phyloP scores from a whole-genome alignment of 1,140 invertebrate genomes.

The Cardiocondyla obscurior region DNA sequence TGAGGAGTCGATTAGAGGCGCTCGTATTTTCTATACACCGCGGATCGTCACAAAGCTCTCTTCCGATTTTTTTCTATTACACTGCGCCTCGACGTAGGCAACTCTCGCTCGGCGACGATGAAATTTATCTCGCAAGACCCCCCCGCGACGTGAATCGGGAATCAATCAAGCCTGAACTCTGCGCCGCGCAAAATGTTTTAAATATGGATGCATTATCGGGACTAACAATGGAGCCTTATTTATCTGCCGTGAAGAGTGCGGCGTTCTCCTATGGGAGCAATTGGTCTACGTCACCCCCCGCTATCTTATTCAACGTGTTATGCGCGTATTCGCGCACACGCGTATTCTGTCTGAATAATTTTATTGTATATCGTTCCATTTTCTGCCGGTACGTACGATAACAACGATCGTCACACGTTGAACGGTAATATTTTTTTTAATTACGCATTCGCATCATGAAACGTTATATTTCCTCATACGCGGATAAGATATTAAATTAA shows the following conservation, averaged over 20 bases:
- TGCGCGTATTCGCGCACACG: neutral
- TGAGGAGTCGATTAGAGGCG: constrained; percentile 54
- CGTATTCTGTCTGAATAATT: constrained; percentile 19
- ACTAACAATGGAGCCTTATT: neutral
- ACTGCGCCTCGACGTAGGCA: neutral
- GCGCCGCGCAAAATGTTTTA: neutral
- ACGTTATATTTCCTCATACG: neutral
- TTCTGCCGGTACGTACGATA: no score
- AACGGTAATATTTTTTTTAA: neutral
- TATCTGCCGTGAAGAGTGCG: neutral
- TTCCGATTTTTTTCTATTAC: neutral
- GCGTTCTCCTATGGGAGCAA: constrained; percentile 1
- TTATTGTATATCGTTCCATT: neutral
- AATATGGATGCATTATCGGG: neutral
- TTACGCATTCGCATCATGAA: neutral
- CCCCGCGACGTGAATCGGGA: neutral
- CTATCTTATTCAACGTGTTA: constrained; percentile 1
- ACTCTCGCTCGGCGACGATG: no score
- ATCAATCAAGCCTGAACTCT: neutral
- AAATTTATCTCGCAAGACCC: neutral
- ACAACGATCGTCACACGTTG: neutral
- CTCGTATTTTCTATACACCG: neutral
- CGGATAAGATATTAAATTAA: neutral
- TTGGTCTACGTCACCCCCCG: neutral
- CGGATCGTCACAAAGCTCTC: neutral